Percentiles rank a stretch among this genome's conserved stretches.
Evolutionary conservation across 2,797 vertebrate species (phyloP).

Genomic region (Lagorchestes hirsutus): DNA sequence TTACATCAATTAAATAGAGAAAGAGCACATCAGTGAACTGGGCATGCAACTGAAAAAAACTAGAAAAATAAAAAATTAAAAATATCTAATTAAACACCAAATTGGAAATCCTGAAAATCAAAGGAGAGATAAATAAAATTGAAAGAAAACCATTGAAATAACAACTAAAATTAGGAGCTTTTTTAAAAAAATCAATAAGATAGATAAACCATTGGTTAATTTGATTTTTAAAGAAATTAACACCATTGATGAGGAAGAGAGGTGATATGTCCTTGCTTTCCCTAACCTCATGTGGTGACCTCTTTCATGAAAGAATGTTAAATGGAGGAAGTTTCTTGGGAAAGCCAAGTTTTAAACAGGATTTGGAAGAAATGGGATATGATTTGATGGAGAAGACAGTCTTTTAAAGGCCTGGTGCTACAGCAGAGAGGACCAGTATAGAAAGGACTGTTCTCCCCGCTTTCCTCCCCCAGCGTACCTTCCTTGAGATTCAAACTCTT

Average conservation of each 20-base stretch:
- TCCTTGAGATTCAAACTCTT: slow-evolving; percentile 24
- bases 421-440: not conserved
- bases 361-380: not conserved
- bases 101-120: not conserved
- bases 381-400: not conserved
- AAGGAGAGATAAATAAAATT: not conserved
- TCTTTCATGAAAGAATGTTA: not conserved
- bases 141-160: not conserved
- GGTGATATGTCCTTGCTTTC: not conserved
- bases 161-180: not conserved
- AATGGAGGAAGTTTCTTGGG: not conserved
- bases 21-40: not conserved
- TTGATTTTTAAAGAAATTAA: not conserved
- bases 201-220: not conserved
- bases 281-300: not conserved
- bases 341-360: not conserved
- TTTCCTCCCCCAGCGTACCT: not conserved
- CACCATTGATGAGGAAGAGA: not conserved
- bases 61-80: not conserved
- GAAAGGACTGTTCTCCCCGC: too few species aligned
- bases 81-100: not conserved
- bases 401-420: not conserved
- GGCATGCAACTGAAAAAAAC: not conserved
- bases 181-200: not conserved
- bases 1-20: not conserved